Evolutionary conservation across 2,113 vertebrate genomes (phyloP), one percentile per base, ranked within the genome.

Genomic region (Peromyscus polionotus): DNA sequence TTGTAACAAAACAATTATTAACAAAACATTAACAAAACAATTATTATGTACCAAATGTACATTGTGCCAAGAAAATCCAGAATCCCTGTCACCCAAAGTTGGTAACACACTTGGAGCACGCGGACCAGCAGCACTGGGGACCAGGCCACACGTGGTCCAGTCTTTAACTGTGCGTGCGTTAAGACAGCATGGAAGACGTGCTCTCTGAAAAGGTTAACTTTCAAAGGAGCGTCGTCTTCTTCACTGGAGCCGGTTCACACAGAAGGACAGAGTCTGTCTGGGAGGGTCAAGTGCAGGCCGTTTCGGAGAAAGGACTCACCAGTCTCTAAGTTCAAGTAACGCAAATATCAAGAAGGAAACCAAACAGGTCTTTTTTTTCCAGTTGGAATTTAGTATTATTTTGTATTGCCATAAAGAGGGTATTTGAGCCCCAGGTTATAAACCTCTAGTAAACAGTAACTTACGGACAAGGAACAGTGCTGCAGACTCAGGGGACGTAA

Each of bases 1-100:
- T 33, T 13, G 0, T 12, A 73, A 72, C 33, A 76, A 86, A 93
- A 36, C 48, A 48, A 48, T 48, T 48, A 48, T 48, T 48, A 48
- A 48, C 45, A 48, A 48, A 48, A 94, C 92, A 91, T 90, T 33
- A 89, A 91, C 48, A 84, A 77, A 90, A 51, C 92, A 93, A 79
- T 7, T 33, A 70, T 3, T 80, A 45, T 72, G 51, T 11, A 17
- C n/a, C 81, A 48, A 45, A 36, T 31, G 51, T 68, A 14, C 63
- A 57, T 24, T 68, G 14, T 31, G 19, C 39, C 57, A n/a, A 72
- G 76, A 63, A 92, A 13, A 39, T 3, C 31, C 1, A n/a, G 31
- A 67, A 51, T 7, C 65, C 39, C 45, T 73, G 54, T 16, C 54
- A 79, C 68, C 24, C 0, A 9, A 10, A 91, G 75, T 39, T 2